phyloP scores from a whole-genome alignment of 2,113 vertebrate species.

The Crotophaga sulcirostris region DNA sequence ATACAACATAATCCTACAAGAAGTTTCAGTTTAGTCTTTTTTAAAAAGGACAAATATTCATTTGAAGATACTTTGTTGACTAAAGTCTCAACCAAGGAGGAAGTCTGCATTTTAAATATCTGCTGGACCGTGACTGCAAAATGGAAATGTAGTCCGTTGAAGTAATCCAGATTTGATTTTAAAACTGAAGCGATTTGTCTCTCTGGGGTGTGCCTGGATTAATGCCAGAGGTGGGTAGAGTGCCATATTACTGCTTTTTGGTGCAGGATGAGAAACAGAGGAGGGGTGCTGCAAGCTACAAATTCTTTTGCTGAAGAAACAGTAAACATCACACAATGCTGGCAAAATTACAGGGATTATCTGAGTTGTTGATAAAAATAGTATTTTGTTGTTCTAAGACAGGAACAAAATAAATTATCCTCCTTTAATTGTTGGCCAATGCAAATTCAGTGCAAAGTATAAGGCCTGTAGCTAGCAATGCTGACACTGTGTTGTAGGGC shows the following conservation, averaged over 20 bases:
- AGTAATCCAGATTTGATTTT: not conserved
- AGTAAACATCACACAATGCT: not conserved
- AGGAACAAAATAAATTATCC: not conserved
- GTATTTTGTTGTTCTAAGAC: not conserved
- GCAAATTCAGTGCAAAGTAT: not conserved
- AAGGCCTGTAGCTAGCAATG: not conserved
- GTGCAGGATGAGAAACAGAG: not conserved
- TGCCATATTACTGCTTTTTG: not conserved
- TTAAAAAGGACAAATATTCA: not conserved
- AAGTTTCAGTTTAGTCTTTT: not conserved
- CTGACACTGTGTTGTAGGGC: not conserved
- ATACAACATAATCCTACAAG: not conserved
- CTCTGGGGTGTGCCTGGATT: not conserved
- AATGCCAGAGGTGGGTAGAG: not conserved
- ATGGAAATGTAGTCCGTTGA: not conserved
- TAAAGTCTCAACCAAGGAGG: not conserved
- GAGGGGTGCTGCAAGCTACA: not conserved
- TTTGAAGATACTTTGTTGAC: not conserved
- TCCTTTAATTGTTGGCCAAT: not conserved
- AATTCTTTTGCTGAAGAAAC: not conserved
- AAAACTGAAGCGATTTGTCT: not conserved
- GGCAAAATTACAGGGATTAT: not conserved
- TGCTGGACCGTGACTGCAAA: not conserved
- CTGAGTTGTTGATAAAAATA: not conserved
- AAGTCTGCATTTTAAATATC: not conserved